Percentiles rank a stretch among this genome's conserved stretches.
Evolutionary conservation across 2,888 invertebrate species (phyloP).

Genomic region (Caenorhabditis sinica): DNA sequence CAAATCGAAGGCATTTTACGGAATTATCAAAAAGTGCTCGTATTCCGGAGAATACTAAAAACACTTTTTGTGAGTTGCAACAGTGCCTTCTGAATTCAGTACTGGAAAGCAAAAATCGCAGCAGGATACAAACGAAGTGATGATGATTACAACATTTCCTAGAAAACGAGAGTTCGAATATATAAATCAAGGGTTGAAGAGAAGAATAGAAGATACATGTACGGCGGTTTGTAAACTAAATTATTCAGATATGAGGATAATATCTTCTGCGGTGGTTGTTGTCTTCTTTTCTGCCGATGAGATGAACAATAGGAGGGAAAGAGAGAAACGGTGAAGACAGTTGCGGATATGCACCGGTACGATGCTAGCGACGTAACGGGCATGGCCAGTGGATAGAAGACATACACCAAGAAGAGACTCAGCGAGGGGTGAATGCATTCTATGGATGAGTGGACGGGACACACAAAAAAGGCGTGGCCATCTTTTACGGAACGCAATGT

Average conservation of each 20-base stretch:
- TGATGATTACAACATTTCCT: slow-evolving; percentile 47
- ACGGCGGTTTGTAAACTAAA: slow-evolving; percentile 61
- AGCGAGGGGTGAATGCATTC: slow-evolving; percentile 47
- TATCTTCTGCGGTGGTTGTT: slow-evolving; percentile 52
- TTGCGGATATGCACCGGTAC: slow-evolving; percentile 64
- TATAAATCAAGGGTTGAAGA: slow-evolving; percentile 49
- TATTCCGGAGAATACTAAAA: slow-evolving; percentile 58
- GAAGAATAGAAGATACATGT: slow-evolving; percentile 28
- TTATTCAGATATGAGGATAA: slow-evolving; percentile 64
- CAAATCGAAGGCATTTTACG: slow-evolving; percentile 60
- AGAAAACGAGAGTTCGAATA: slow-evolving; percentile 55
- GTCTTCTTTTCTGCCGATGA: slow-evolving; percentile 29
- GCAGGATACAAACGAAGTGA: slow-evolving; percentile 17
- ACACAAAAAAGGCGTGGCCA: slow-evolving; percentile 61
- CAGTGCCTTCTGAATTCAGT: slow-evolving; percentile 32
- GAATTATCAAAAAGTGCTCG: slow-evolving; percentile 55
- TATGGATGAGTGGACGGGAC: slow-evolving; percentile 43
- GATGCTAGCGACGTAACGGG: slow-evolving; percentile 49
- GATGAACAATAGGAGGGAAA: slow-evolving; percentile 14
- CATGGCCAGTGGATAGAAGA: slow-evolving; percentile 22
- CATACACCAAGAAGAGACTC: slow-evolving; percentile 40
- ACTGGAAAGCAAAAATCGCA: slow-evolving; percentile 24
- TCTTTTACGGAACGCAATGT: slow-evolving; percentile 21
- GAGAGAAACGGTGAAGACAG: slow-evolving; percentile 42
- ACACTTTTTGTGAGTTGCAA: slow-evolving; percentile 43